These are phyloP conservation scores for Nomada goodeniana DNA, from an alignment of 2,888 invertebrate species.

Conservation along the genomic window DNA sequence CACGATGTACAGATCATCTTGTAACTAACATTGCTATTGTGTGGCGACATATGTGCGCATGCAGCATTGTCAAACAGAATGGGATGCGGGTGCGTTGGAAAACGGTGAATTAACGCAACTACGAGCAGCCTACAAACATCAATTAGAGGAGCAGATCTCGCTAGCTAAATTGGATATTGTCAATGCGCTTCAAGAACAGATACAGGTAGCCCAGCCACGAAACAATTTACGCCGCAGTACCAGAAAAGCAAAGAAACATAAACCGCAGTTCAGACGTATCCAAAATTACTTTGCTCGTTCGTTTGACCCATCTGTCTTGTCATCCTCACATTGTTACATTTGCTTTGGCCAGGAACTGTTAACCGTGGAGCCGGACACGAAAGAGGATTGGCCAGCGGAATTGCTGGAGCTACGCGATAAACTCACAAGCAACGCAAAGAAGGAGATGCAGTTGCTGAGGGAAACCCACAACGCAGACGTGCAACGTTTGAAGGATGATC, in stretches of 20 bases:
- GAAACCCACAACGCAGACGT: conserved; percentile 88
- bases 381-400: conserved; percentile 91
- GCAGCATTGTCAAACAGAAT: conserved; percentile 83
- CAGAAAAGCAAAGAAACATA: background rate
- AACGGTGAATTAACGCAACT: conserved; percentile 79
- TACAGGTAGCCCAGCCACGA: conserved; percentile 87
- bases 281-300: background rate
- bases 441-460: conserved; percentile 86
- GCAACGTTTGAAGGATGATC: conserved; percentile 75
- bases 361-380: conserved; percentile 88
- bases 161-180: conserved; percentile 89
- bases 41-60: conserved; percentile 76
- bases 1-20: conserved; percentile 19
- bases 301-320: background rate
- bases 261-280: background rate
- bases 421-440: conserved; percentile 89
- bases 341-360: conserved; percentile 87
- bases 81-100: conserved; percentile 76
- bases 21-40: conserved; percentile 72
- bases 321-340: conserved; percentile 2
- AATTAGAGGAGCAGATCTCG: conserved; percentile 87
- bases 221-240: background rate
- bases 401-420: conserved; percentile 90
- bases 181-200: conserved; percentile 89
- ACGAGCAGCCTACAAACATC: conserved; percentile 79